Evolutionary conservation across 1,140 invertebrate species (phyloP).

Genomic region (Platyscapa corneri): DNA sequence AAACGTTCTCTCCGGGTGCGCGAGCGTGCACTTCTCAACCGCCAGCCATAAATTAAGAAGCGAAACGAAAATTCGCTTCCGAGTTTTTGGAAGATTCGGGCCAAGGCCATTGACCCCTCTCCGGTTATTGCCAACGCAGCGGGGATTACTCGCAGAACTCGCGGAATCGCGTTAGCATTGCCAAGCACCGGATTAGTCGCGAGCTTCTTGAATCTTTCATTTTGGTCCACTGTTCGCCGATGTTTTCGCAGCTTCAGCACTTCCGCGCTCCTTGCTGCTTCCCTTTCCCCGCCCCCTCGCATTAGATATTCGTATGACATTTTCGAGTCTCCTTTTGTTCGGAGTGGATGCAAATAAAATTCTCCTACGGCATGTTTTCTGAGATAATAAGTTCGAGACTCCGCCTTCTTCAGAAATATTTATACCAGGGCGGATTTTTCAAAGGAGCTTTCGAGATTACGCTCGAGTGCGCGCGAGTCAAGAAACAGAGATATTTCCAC

Average conservation of each 20-base stretch:
- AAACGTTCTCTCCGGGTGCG: too few species aligned
- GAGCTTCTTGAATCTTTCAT: conserved; percentile 56
- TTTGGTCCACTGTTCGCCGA: conserved; percentile 4
- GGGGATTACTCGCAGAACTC: conserved; percentile 26
- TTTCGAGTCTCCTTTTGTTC: not conserved
- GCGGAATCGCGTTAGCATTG: conserved; percentile 51
- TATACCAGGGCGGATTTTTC: conserved; percentile 13
- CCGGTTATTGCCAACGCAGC: not conserved
- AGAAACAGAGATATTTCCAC: not conserved
- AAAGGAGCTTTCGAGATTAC: conserved; percentile 27
- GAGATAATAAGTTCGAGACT: conserved; percentile 9
- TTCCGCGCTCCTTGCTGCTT: not conserved
- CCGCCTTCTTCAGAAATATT: not conserved
- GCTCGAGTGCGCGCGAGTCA: not conserved
- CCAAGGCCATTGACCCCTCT: not conserved
- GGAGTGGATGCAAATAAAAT: not conserved
- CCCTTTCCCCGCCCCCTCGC: too few species aligned
- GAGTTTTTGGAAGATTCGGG: not conserved
- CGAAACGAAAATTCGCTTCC: not conserved
- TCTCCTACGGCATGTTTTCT: conserved; percentile 21
- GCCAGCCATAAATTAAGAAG: too few species aligned
- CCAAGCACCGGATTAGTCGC: conserved; percentile 59
- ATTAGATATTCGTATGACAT: conserved; percentile 22
- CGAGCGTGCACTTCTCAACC: too few species aligned
- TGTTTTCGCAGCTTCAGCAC: conserved; percentile 52